Base-by-base conservation (phyloP, 92 coral and sea anemone genomes). In the Ricordea florida region DNA sequence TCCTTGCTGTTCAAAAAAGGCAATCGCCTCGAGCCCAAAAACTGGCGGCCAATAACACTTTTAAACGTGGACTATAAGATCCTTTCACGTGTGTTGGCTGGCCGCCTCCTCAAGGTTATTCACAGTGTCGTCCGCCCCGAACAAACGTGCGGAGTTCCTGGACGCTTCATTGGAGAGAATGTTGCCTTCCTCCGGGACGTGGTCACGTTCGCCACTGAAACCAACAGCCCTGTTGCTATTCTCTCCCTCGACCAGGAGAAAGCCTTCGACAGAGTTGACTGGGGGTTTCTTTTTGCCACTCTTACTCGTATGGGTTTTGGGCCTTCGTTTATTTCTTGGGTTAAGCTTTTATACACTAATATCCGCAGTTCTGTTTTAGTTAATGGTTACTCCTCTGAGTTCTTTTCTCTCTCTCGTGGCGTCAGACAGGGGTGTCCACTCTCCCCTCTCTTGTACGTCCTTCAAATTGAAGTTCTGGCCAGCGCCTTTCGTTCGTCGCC, bases 341-440 rank as follows among this genome's bases (percentile, higher is more conserved):
- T 88, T 2, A 3, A 9, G 0, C 16, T 78, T 0, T 42, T 88
- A 0, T 88, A 88, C 15, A 22, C 66, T 6, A 25, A n/a, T 7
- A 40, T 80, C 3, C 16, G 14, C 0, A 66, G 91, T n/a, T 15
- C 88, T 0, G 85, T 89, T 2, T 23, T 18, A 15, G 75, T 80
- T 0, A 89, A 80, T 20, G 88, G 88, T 1, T 78, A 62, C 51
- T 8, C 50, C 42, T 62, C 81, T 3, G 30, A 30, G 3, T 66
- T 34, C 5, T 88, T 88, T 53, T 14, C 43, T 4, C 33, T 67
- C 2, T 48, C 83, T 3, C 60, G 87, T 4, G 86, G 90, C 26
- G 89, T 88, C 2, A 57, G 80, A 11, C 93, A 88, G 34, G 93
- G 89, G 0, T 88, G 93, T 22, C 92, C 88, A 1, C 40, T 70